Percentiles rank a stretch among this genome's conserved stretches.
phyloP scores from a whole-genome alignment of 2,113 vertebrate genomes.

The Zosterops japonicus region DNA sequence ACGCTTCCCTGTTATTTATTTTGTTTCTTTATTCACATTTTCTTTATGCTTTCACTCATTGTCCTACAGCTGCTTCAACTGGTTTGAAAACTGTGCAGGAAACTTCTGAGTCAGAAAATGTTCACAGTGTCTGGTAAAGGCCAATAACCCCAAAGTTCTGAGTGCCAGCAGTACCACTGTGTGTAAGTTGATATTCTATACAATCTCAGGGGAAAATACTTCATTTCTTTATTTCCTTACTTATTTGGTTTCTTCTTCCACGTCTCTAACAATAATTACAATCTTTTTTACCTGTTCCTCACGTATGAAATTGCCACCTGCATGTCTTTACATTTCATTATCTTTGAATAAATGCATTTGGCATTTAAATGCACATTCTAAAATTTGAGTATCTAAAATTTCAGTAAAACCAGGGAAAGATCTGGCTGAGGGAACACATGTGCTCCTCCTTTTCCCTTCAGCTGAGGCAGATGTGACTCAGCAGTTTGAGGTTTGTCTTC shows the following conservation, averaged over 20 bases:
- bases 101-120: not conserved
- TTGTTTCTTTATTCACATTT: not conserved
- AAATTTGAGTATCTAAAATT: not conserved
- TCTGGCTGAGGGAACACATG: not conserved
- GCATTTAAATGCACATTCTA: constrained; percentile 29
- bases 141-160: not conserved
- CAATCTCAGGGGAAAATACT: not conserved
- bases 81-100: not conserved
- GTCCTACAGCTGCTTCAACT: accelerated
- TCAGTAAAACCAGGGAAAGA: not conserved
- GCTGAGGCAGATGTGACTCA: constrained; percentile 68
- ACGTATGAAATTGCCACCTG: not conserved
- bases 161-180: not conserved
- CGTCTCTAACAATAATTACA: not conserved
- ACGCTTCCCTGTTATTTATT: not conserved
- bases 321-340: not conserved
- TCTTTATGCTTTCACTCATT: not conserved
- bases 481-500: constrained; percentile 38
- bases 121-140: not conserved
- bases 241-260: not conserved
- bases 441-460: not conserved
- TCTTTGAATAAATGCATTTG: constrained; percentile 1
- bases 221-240: not conserved
- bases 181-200: not conserved
- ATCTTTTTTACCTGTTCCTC: not conserved